Evolutionary conservation across 2,113 vertebrate genomes (phyloP).

Genomic region (Jacana jacana): DNA sequence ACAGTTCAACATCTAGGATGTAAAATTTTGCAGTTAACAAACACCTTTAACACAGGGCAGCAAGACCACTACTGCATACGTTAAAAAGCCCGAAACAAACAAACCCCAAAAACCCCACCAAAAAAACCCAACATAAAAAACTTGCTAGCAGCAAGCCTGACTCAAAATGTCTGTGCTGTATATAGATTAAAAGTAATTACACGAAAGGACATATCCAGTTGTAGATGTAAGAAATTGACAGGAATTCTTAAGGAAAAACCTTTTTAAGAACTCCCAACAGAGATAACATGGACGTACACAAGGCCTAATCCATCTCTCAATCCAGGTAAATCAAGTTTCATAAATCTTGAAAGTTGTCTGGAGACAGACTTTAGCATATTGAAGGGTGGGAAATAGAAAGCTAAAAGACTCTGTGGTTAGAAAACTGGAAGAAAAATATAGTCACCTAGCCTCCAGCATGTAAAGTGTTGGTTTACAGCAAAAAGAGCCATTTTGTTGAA

Average conservation of each 20-base stretch:
- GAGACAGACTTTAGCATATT: neutral
- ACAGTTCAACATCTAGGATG: conserved; percentile 27
- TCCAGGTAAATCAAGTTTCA: neutral
- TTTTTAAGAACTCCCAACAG: neutral
- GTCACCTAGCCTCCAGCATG: neutral
- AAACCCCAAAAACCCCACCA: neutral
- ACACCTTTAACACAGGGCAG: neutral
- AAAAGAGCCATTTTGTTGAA: neutral
- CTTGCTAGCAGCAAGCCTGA: neutral
- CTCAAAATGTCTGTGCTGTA: neutral
- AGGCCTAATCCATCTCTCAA: neutral
- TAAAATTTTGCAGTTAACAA: neutral
- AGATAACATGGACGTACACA: neutral
- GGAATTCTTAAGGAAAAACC: neutral
- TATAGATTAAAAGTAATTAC: neutral
- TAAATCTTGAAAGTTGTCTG: neutral
- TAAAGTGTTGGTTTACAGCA: neutral
- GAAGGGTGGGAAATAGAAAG: neutral
- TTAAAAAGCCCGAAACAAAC: neutral
- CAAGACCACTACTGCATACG: neutral
- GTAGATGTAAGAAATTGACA: neutral
- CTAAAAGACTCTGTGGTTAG: neutral
- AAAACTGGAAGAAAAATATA: neutral
- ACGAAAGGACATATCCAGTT: neutral
- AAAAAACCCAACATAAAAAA: neutral